Evolutionary conservation across 1,140 invertebrate species (phyloP).

Genomic region (Hypothenemus hampei): DNA sequence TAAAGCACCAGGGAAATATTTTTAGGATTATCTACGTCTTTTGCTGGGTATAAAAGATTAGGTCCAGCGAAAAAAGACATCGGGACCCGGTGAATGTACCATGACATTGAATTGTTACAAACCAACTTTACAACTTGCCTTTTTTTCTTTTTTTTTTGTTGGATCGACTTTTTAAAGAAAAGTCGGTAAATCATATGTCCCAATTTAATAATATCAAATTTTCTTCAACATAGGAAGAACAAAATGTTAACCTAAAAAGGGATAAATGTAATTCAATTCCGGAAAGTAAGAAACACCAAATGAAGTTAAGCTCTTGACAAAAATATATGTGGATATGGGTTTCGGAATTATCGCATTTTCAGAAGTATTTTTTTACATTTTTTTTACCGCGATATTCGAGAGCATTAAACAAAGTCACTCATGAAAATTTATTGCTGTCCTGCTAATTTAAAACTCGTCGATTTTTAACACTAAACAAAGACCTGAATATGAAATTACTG

Average conservation of each 20-base stretch:
- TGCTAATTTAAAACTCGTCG: background rate
- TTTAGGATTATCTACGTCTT: conserved; percentile 12
- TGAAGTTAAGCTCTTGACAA: conserved; percentile 1
- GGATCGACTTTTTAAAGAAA: too few relatives aligned
- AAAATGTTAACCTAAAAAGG: too few relatives aligned
- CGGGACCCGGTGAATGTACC: too few relatives aligned
- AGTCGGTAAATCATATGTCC: too few relatives aligned
- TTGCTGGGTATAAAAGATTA: conserved; percentile 17
- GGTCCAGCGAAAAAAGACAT: conserved; percentile 4
- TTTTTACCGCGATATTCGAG: background rate
- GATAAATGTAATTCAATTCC: conserved; percentile 2
- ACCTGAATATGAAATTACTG: background rate
- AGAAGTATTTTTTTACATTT: background rate
- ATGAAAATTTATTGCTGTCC: background rate
- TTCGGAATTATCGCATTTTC: background rate
- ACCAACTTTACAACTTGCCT: too few relatives aligned
- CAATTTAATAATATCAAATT: too few relatives aligned
- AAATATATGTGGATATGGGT: background rate
- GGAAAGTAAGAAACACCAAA: conserved; percentile 1
- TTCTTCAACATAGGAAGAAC: too few relatives aligned
- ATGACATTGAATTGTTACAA: too few relatives aligned
- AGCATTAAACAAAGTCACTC: background rate
- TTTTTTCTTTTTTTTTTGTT: too few relatives aligned
- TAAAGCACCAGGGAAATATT: conserved; percentile 9
- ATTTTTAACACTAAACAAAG: background rate